phyloP scores from a whole-genome alignment of 1,140 invertebrate genomes.

The Aphis craccivora region DNA sequence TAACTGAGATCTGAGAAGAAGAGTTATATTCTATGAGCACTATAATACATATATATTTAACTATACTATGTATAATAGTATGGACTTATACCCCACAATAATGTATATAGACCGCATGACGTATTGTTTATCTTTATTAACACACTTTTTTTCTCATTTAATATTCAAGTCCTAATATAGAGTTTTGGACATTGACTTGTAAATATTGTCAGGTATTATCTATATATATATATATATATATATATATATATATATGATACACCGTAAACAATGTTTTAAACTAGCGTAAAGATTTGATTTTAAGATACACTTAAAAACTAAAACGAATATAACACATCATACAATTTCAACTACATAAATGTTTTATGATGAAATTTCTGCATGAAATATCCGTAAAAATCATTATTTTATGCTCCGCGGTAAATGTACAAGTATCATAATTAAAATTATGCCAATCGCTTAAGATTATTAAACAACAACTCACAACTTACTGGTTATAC shows the following conservation, averaged over 20 bases:
- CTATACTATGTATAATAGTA: neutral
- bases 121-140: conserved; percentile 5
- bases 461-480: too few relatives aligned
- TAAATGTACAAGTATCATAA: too few relatives aligned
- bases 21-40: neutral
- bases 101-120: neutral
- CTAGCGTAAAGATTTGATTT: neutral
- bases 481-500: too few relatives aligned
- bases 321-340: too few relatives aligned
- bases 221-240: too few relatives aligned
- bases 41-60: neutral
- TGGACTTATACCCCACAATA: neutral
- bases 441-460: too few relatives aligned
- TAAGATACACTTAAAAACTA: neutral
- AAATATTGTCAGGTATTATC: conserved; percentile 11
- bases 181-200: neutral
- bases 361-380: neutral
- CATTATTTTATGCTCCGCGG: neutral
- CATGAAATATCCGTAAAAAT: neutral
- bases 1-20: neutral
- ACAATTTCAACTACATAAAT: neutral
- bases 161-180: neutral
- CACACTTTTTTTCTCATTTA: neutral
- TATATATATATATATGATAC: too few relatives aligned
- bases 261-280: neutral